These are phyloP conservation scores for Pollicipes pollicipes DNA, from an alignment of 1,140 invertebrate species.

Conservation along the genomic window DNA sequence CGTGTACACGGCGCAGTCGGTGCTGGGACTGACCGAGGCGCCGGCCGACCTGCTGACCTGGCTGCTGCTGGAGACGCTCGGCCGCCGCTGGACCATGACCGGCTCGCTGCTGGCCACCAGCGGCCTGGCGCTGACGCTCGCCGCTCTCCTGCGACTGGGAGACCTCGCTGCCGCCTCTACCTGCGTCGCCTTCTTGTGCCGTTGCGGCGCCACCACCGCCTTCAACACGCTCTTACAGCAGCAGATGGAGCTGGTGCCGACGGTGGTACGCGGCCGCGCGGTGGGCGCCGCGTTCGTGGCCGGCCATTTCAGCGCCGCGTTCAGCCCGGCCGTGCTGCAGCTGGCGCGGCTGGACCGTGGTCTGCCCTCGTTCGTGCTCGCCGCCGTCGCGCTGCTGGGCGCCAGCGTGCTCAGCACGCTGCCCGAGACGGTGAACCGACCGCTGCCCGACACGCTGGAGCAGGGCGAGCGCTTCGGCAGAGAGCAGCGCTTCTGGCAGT, in stretches of 20 bases:
- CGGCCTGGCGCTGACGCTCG: background rate
- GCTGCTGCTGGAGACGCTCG: conserved; percentile 56
- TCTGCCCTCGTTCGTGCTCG: background rate
- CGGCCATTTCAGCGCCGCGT: background rate
- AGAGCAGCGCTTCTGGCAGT: conserved; percentile 22
- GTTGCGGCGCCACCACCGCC: conserved; percentile 6
- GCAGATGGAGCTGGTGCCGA: conserved; percentile 9
- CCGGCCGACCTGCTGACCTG: conserved; percentile 67
- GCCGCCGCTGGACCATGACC: conserved; percentile 63
- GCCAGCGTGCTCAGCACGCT: conserved; percentile 52
- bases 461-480: conserved; percentile 69
- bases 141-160: background rate
- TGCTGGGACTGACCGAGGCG: conserved; percentile 59
- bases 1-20: conserved; percentile 62
- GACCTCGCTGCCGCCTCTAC: background rate
- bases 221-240: conserved; percentile 6
- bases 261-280: background rate
- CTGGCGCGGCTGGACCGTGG: conserved; percentile 1
- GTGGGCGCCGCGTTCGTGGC: background rate
- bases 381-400: conserved; percentile 47
- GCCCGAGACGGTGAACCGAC: conserved; percentile 62
- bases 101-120: conserved; percentile 25
- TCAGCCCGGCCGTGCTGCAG: background rate
- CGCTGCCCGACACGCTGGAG: conserved; percentile 57
- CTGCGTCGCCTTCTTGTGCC: conserved; percentile 3